Percentiles rank a stretch among this genome's conserved stretches.
phyloP scores from a whole-genome alignment of 1,140 invertebrate species.

The Anagrus nilaparvatae region DNA sequence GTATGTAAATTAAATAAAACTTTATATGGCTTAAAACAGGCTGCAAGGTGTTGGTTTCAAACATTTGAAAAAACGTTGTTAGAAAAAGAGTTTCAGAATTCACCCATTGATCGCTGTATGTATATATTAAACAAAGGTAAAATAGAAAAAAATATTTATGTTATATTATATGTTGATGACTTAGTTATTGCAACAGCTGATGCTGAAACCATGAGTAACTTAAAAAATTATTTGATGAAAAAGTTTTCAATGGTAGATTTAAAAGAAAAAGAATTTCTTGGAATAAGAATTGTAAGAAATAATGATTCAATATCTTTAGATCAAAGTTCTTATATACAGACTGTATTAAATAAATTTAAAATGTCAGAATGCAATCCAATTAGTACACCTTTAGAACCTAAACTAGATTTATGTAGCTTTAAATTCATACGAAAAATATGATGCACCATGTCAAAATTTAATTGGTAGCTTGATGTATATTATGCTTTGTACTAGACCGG shows the following conservation, averaged over 20 bases:
- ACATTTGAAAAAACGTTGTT: slow-evolving; percentile 18
- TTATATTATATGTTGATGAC: slow-evolving; percentile 22
- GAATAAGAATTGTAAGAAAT: slow-evolving; percentile 4
- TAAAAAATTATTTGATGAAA: background rate
- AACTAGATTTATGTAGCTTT: background rate
- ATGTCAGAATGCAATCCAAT: slow-evolving; percentile 9
- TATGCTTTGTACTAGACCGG: slow-evolving; percentile 28
- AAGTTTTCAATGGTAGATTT: slow-evolving; percentile 8
- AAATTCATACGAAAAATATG: background rate
- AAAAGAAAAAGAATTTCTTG: slow-evolving; percentile 5
- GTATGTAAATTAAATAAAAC: slow-evolving; percentile 24
- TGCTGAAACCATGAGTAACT: background rate
- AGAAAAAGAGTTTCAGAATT: slow-evolving; percentile 14
- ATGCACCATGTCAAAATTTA: slow-evolving; percentile 23
- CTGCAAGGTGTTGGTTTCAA: slow-evolving; percentile 20
- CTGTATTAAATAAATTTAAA: slow-evolving; percentile 10
- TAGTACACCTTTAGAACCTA: slow-evolving; percentile 5
- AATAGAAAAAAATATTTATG: slow-evolving; percentile 6
- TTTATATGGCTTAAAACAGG: slow-evolving; percentile 27
- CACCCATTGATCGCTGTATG: slow-evolving; percentile 14
- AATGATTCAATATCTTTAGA: slow-evolving; percentile 3
- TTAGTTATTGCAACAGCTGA: slow-evolving; percentile 12
- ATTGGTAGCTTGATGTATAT: slow-evolving; percentile 34
- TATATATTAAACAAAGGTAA: slow-evolving; percentile 13
- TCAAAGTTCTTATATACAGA: slow-evolving; percentile 5